These are phyloP conservation scores for Hydroisotoma schaefferi DNA, from an alignment of 2,888 invertebrate genomes.

Conservation along the genomic window DNA sequence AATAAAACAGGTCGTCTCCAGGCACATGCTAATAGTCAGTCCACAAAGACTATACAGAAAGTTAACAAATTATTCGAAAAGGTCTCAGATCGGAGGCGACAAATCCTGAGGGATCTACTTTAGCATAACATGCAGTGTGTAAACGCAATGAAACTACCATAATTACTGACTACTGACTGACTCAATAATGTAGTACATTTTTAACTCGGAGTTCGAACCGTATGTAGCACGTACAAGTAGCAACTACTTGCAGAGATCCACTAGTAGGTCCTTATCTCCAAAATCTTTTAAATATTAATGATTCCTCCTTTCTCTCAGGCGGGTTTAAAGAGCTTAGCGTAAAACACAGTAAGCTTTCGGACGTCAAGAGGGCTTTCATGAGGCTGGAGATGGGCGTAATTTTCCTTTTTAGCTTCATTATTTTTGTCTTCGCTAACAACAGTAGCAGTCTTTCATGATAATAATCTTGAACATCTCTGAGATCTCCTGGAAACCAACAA, in stretches of 20 bases:
- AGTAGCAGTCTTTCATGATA: constrained; percentile 7
- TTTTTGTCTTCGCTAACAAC: constrained; percentile 17
- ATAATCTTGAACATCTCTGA: background rate
- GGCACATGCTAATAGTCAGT: background rate
- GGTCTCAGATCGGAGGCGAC: constrained; percentile 13
- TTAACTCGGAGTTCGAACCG: background rate
- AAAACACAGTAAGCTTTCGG: constrained; percentile 9
- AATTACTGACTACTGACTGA: too few species aligned
- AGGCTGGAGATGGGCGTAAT: constrained; percentile 16
- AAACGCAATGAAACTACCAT: too few species aligned
- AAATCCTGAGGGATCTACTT: constrained; percentile 10
- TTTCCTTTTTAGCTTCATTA: constrained; percentile 15
- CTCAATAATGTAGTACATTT: too few species aligned
- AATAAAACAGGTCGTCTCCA: background rate
- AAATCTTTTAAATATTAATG: constrained; percentile 16
- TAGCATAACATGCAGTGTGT: too few species aligned
- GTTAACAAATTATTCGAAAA: constrained; percentile 13
- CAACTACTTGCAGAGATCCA: background rate
- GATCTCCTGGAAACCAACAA: background rate
- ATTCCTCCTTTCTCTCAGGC: constrained; percentile 6
- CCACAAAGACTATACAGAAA: background rate
- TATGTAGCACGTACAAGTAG: background rate
- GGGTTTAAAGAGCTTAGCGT: constrained; percentile 8
- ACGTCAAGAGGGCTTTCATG: constrained; percentile 17
- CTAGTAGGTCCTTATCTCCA: background rate